Base-by-base conservation (phyloP, 1,140 invertebrate genomes). In the Euborellia annulipes region DNA sequence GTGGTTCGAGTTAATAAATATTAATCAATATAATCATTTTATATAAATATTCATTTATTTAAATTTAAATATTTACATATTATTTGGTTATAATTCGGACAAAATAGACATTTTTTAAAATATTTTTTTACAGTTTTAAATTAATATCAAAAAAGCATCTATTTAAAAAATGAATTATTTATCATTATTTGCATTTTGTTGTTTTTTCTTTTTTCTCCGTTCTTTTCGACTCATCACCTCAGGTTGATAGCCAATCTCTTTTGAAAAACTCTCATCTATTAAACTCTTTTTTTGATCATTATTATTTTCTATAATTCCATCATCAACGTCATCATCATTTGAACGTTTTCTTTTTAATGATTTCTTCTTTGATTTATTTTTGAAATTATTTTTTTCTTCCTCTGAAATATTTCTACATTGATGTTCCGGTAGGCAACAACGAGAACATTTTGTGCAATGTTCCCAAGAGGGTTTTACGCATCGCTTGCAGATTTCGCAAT, bases 391-490 rank as follows among this genome's bases (percentile, higher is more conserved):
- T 18, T n/a, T 37, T 16, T 37, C 14, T 14, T 37, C 36, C 14
- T 37, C 17, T 16, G 63, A 59, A 46, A 66, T 54, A n/a, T 62
- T 41, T 2, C 66, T 67, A 58, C 81, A 85, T 9, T 59, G 60
- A 59, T 83, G 79, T 45, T 72, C 67, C 21, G 65, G 55, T 47
- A 71, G 66, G 38, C 65, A 62, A 60, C 87, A 90, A 45, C 75
- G 65, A 1, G 70, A 60, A 57, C 87, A 91, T 8, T 56, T 63
- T 1, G 62, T 50, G 52, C 87, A 90, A 63, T 91, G 87, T n/a
- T 68, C 64, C 72, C 83, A 88, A 16, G 76, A 77, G 2, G 79
- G 75, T 61, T 91, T 90, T 0, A 90, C 85, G 61, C 88, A 91
- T 44, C 71, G 63, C n/a, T 74, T 63, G 58, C 88, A 92, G 16